Base-by-base conservation (phyloP, 1,140 invertebrate genomes). In the Lerema accius region DNA sequence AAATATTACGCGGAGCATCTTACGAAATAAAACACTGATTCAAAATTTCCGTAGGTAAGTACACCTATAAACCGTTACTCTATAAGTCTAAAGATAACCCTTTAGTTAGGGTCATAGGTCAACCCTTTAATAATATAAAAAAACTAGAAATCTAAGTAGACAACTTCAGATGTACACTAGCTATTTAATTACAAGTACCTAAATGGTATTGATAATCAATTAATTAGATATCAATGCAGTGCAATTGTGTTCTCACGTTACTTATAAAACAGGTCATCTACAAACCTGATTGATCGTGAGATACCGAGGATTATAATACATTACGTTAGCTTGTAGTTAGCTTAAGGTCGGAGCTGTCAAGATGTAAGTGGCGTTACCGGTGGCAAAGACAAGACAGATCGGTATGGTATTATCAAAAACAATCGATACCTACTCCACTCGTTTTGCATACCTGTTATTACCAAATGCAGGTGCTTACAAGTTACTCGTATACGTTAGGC, bases 371-470 rank as follows among this genome's bases (percentile, higher is more conserved):
- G n/a, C n/a, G n/a, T 35, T 46, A 59, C 53, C 53, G 26, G 55
- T 59, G 55, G 42, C 55, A 17, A 59, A 59, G 55, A 59, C 55
- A 59, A 46, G 55, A 59, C 43, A 19, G 55, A 59, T 59, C 32
- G 55, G 26, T 28, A 35, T 46, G 23, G 28, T 42, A 55, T 58
- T 59, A 59, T 59, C 42, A 59, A 59, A 59, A 59, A 59, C 55
- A 59, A 59, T 59, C 55, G 55, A 59, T 59, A 59, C 26, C n/a
- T 64, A 55, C 16, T 46, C 17, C 16, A 35, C 40, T 55, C 32
- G 32, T 35, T 65, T 65, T 65, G 63, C 59, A 56, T 58, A 49
- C 65, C 63, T 68, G 63, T 61, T 60, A 69, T 66, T 53, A 55
- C 51, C 37, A 63, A 55, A 73, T 61, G 32, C 48, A 60, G 65